phyloP scores from a whole-genome alignment of 2,113 vertebrate genomes.

The Andinoacara biseriatus region DNA sequence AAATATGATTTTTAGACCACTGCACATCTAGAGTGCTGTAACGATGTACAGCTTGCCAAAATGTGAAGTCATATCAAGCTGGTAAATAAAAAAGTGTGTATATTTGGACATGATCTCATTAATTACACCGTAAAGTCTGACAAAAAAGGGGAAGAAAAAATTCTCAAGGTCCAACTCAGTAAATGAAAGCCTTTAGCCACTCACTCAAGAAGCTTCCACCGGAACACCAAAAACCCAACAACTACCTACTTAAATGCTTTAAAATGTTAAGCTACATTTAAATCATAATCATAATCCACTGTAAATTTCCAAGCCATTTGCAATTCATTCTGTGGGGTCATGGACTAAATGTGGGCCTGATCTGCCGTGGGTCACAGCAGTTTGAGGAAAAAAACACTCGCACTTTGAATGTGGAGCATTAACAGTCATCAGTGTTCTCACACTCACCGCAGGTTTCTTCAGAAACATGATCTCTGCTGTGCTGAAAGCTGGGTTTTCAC shows the following conservation, averaged over 20 bases:
- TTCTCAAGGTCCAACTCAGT: slow-evolving; percentile 45
- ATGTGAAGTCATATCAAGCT: neutral
- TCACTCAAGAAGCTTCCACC: slow-evolving; percentile 45
- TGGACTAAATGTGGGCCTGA: slow-evolving; percentile 62
- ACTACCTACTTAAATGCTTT: slow-evolving; percentile 45
- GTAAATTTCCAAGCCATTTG: slow-evolving; percentile 69
- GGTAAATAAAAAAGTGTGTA: neutral
- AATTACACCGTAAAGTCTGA: slow-evolving; percentile 13
- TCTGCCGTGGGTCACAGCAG: slow-evolving; percentile 32
- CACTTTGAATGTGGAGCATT: slow-evolving; percentile 68
- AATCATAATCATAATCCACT: slow-evolving; percentile 70
- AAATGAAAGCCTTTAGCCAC: slow-evolving; percentile 44
- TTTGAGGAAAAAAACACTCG: slow-evolving; percentile 25
- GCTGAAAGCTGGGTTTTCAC: slow-evolving; percentile 73
- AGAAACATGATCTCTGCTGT: slow-evolving; percentile 70
- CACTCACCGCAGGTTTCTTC: slow-evolving; percentile 55
- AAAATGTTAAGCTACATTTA: slow-evolving; percentile 72
- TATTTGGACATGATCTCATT: slow-evolving; percentile 5
- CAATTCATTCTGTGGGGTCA: slow-evolving; percentile 68
- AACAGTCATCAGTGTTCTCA: slow-evolving; percentile 67
- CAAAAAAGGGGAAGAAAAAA: slow-evolving; percentile 9
- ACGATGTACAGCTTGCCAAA: neutral
- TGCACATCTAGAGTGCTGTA: neutral
- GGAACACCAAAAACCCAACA: slow-evolving; percentile 54
- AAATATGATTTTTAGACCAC: neutral